Base-by-base conservation (phyloP, 2,113 vertebrate genomes). In the Hemicordylus capensis region DNA sequence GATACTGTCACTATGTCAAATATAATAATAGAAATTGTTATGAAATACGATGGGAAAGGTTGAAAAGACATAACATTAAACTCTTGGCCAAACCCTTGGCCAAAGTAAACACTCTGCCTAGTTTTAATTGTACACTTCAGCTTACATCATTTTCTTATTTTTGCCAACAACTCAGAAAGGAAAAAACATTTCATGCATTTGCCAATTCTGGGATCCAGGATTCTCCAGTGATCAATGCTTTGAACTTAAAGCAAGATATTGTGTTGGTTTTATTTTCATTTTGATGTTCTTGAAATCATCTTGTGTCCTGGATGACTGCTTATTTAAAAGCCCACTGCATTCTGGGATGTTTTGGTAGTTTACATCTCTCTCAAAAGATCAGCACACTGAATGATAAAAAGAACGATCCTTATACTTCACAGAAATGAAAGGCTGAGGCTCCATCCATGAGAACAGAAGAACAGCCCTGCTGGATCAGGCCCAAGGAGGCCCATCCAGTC, bases 21-120 rank as follows among this genome's bases (percentile, higher is more conserved):
- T 46, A 26, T 48, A 79, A 78, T 78, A 78, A 85, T 72, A 79
- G 51, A 79, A 72, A 46, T 69, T 44, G 31, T 78, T 78, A 77
- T 77, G 39, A 70, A 78, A 59, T 58, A 77, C 17, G 42, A 70
- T 79, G 66, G 64, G 66, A 79, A 85, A 85, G 56, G 69, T 48
- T 67, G 54, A 42, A 84, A 56, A 79, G n/a, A 26, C 48, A 20
- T 46, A 37, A n/a, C 39, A 15, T n/a, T n/a, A n/a, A n/a, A n/a
- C n/a, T n/a, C n/a, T n/a, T n/a, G n/a, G n/a, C n/a, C n/a, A n/a
- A 2, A 34, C 28, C 2, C 75, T 69, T 56, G 31, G 74, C 74
- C 75, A 85, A 85, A 85, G 20, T 46, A 85, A 85, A 77, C 46
- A 72, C 22, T 19, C 19, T 37, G n/a, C 20, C 42, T 85, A 61